These are phyloP conservation scores for Bombus turneri DNA, from an alignment of 1,140 invertebrate species.

Conservation along the genomic window DNA sequence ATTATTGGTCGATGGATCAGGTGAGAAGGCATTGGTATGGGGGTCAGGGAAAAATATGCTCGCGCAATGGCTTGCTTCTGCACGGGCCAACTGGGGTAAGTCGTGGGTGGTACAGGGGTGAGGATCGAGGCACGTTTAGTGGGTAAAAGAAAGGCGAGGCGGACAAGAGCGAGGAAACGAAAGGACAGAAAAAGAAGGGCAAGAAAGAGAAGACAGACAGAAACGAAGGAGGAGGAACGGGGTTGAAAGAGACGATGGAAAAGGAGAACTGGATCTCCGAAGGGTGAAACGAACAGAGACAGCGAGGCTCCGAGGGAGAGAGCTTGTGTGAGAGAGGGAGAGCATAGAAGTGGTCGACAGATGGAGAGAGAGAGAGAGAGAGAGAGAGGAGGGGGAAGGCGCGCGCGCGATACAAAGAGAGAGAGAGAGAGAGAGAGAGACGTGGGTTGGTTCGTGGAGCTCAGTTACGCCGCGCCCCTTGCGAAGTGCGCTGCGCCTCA, in stretches of 20 bases:
- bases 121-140: slow-evolving; percentile 42
- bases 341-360: slow-evolving; percentile 6
- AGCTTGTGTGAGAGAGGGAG: background rate
- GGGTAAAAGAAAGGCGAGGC: slow-evolving; percentile 24
- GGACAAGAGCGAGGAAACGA: slow-evolving; percentile 15
- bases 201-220: slow-evolving; percentile 27
- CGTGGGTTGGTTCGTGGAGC: slow-evolving; percentile 71
- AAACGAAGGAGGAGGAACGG: slow-evolving; percentile 24
- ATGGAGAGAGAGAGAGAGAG: background rate
- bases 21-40: slow-evolving; percentile 43
- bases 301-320: slow-evolving; percentile 13
- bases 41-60: slow-evolving; percentile 52
- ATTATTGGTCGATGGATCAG: slow-evolving; percentile 46
- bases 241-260: background rate
- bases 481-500: slow-evolving; percentile 77
- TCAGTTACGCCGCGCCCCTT: slow-evolving; percentile 82
- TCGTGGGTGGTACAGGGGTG: background rate
- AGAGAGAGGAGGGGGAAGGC: slow-evolving; percentile 12
- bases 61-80: slow-evolving; percentile 5
- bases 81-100: background rate
- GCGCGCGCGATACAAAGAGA: slow-evolving; percentile 57
- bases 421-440: slow-evolving; percentile 50
- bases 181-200: background rate
- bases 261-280: slow-evolving; percentile 12
- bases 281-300: slow-evolving; percentile 23